Conservation (phyloP, 2,888 invertebrate genomes). For the Mythimna loreyi region DNA sequence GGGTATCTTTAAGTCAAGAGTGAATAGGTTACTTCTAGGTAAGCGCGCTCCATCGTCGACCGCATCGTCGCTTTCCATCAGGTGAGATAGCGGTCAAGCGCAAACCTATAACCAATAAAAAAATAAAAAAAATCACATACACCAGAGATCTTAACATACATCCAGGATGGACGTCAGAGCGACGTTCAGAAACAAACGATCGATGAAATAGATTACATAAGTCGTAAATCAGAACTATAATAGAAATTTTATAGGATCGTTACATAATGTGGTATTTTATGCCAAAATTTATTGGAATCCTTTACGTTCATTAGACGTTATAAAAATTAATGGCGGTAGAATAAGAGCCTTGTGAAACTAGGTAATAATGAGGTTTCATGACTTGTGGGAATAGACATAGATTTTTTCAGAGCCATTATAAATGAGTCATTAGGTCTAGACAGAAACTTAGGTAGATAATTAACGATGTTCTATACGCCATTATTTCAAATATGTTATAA, state of each 20-base stretch:
- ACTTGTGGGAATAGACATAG: neutral
- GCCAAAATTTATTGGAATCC: conserved; percentile 34
- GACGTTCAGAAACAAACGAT: neutral
- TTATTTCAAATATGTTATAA: neutral
- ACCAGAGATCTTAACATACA: too few species aligned
- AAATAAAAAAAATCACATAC: too few species aligned
- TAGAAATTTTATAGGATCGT: conserved; percentile 27
- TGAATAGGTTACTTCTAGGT: too few species aligned
- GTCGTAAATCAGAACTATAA: conserved; percentile 24
- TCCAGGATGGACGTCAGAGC: too few species aligned
- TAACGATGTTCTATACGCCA: neutral
- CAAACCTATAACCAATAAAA: too few species aligned
- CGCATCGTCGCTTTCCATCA: too few species aligned
- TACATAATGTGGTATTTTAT: conserved; percentile 34
- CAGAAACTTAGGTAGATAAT: conserved; percentile 9
- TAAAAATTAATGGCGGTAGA: conserved; percentile 49
- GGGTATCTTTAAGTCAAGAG: too few species aligned
- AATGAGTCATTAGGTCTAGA: conserved; percentile 43
- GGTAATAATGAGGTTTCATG: conserved; percentile 30
- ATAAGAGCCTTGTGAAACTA: conserved; percentile 15
- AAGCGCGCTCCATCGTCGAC: too few species aligned
- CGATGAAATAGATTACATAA: conserved; percentile 8
- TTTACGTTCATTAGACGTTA: conserved; percentile 41
- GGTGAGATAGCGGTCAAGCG: too few species aligned
- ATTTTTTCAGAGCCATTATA: conserved; percentile 32